Base-by-base conservation (phyloP, 2,797 vertebrate genomes). In the Trichosurus vulpecula region DNA sequence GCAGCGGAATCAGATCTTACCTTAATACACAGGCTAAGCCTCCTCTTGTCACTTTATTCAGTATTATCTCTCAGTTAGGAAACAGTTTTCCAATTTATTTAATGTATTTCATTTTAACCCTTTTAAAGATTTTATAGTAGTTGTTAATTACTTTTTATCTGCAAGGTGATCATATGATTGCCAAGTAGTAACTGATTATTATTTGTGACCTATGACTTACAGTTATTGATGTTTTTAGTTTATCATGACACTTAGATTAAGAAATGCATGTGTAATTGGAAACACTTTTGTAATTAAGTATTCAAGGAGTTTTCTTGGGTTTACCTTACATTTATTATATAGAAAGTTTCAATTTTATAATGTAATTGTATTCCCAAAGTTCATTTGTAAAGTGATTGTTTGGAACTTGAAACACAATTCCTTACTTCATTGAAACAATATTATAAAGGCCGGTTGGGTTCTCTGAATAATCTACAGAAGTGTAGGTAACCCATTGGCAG, bases 1-100 rank as follows among this genome's bases (percentile, higher is more conserved):
- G 35, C 90, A 29, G 89, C 47, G 41, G 87, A 95, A 95, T 57
- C 90, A 35, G 94, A 94, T 90, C 93, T 94, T 94, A 41, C n/a
- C 51, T 91, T 95, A 87, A 92, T 95, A 61, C 57, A 4, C 10
- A 90, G 8, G 54, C 66, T 61, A 52, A 9, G 54, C 30, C 11
- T 25, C 3, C 92, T 89, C 92, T 90, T 95, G 14, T 51, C 52
- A 1, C 1, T 61, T 90, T 29, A 47, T 4, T 87, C 41, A 47
- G 3, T 51, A 3, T 51, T 16, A 27, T 51, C 4, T 47, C 51
- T 87, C 22, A 87, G 25, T 47, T 47, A 87, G 41, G 25, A 87
- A 87, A 81, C 22, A 47, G 41, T 74, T 81, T 47, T 47, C 74
- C 35, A 81, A 19, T 87, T 87, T 87, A 47, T 47, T 87, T 47